Percentiles rank a stretch among this genome's conserved stretches.
These are phyloP conservation scores for Epizoanthus fatuus DNA, from an alignment of 92 coral and sea anemone genomes.

Conservation along the genomic window DNA sequence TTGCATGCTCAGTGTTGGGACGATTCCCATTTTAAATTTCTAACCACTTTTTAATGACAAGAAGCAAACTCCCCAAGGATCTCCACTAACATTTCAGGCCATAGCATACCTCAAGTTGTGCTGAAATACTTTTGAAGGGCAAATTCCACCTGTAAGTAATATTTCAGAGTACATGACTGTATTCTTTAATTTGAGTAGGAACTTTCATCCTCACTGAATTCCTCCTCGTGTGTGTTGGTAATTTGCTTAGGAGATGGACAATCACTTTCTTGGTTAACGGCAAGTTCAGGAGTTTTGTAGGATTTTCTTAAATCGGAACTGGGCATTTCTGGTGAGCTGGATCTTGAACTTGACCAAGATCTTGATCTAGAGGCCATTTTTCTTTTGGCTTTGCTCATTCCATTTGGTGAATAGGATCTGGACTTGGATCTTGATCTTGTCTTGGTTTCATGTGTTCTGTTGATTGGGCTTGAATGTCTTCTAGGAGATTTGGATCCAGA, in stretches of 20 bases:
- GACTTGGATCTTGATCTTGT: slow-evolving; percentile 22
- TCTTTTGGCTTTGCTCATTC: not conserved
- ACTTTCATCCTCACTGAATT: slow-evolving; percentile 25
- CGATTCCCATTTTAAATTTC: no score
- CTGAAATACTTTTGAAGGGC: no score
- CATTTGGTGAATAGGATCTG: slow-evolving; percentile 40
- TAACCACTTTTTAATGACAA: no score
- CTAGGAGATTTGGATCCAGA: slow-evolving; percentile 59
- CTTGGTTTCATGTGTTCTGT: not conserved
- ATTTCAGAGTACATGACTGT: no score
- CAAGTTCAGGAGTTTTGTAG: not conserved
- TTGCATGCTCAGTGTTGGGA: no score
- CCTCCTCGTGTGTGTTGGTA: not conserved
- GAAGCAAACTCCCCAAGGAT: no score
- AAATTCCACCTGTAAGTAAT: no score
- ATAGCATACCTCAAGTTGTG: no score
- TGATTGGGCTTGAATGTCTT: not conserved
- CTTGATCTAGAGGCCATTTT: slow-evolving; percentile 12
- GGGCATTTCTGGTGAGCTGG: slow-evolving; percentile 15
- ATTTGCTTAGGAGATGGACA: not conserved
- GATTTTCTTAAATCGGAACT: slow-evolving; percentile 8
- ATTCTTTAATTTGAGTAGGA: slow-evolving; percentile 6
- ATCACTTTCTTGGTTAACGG: not conserved
- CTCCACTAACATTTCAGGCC: no score
- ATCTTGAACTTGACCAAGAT: slow-evolving; percentile 28